Percentiles rank a stretch among this genome's conserved stretches.
Evolutionary conservation across 30 jellyfish, hydroid and myxozoan species (phyloP).

Genomic region (Turritopsis rubra): DNA sequence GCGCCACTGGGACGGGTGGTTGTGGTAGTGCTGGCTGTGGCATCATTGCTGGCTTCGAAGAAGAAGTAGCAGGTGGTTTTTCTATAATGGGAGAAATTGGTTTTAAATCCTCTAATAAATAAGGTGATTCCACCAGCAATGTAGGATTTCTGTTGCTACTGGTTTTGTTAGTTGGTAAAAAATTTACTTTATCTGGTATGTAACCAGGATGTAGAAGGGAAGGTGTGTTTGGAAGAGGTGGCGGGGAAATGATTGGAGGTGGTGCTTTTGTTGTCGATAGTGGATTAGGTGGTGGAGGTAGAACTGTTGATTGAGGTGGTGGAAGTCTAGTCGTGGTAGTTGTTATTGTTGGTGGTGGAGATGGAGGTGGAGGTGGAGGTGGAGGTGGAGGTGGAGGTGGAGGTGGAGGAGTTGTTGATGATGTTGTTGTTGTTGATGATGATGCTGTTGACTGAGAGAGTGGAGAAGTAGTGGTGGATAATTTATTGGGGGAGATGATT

Average conservation of each 20-base stretch:
- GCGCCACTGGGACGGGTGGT: constrained; percentile 38
- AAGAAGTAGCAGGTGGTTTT: constrained; percentile 27
- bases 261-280: constrained; percentile 26
- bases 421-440: constrained; percentile 19
- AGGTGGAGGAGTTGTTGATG: constrained; percentile 36
- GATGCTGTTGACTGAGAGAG: constrained; percentile 19
- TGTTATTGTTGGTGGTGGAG: constrained; percentile 31
- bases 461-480: background rate
- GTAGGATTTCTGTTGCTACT: constrained; percentile 18
- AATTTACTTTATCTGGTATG: constrained; percentile 18
- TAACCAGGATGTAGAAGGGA: constrained; percentile 36
- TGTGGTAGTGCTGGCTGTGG: constrained; percentile 28
- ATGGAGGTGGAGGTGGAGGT: constrained; percentile 26
- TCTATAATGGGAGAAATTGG: constrained; percentile 8
- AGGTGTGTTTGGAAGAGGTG: constrained; percentile 54
- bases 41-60: constrained; percentile 26
- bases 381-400: constrained; percentile 20
- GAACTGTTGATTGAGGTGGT: constrained; percentile 39
- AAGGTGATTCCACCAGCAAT: constrained; percentile 11
- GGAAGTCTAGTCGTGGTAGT: constrained; percentile 48
- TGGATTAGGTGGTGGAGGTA: constrained; percentile 35
- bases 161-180: constrained; percentile 38
- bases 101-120: background rate
- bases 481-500: background rate
- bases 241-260: constrained; percentile 33